Percentiles rank a stretch among this genome's conserved stretches.
Evolutionary conservation across 2,113 vertebrate genomes (phyloP).

Genomic region (Silurus asotus): DNA sequence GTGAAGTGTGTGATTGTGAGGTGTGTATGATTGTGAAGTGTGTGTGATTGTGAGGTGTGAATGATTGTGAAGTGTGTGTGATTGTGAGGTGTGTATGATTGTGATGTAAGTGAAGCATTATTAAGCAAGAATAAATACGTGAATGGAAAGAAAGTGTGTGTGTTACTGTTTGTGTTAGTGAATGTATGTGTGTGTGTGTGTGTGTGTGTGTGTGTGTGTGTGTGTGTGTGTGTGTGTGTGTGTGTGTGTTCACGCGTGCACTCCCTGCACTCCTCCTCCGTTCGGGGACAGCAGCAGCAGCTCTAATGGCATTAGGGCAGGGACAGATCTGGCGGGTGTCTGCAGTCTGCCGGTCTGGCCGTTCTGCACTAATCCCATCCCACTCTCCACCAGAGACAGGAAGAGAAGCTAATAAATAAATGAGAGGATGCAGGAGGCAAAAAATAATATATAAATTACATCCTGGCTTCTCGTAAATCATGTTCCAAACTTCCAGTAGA

Average conservation of each 20-base stretch:
- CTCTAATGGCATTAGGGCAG: slow-evolving; percentile 81
- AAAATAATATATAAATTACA: slow-evolving; percentile 80
- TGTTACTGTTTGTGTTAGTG: background rate
- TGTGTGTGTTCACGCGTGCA: background rate
- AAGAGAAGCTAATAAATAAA: slow-evolving; percentile 86
- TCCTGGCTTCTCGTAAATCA: slow-evolving; percentile 84
- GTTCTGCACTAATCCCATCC: slow-evolving; percentile 80
- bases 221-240: slow-evolving; percentile 14
- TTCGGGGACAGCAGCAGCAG: slow-evolving; percentile 72
- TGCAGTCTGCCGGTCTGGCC: slow-evolving; percentile 77
- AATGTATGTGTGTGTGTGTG: background rate
- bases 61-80: background rate
- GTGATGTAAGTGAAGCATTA: background rate
- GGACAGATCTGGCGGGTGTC: slow-evolving; percentile 81
- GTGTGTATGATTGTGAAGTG: background rate
- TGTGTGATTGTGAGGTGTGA: background rate
- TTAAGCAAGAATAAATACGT: background rate
- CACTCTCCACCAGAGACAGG: slow-evolving; percentile 78
- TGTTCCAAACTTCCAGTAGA: slow-evolving; percentile 84
- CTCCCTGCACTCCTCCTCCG: slow-evolving; percentile 62
- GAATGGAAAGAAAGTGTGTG: background rate
- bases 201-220: slow-evolving; percentile 30
- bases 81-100: no score
- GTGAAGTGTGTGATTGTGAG: background rate
- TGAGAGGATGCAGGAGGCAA: slow-evolving; percentile 80